A percentile compares a stretch with the other conserved stretches of the same genome.
These are phyloP conservation scores for Microplitis mediator DNA, from an alignment of 1,140 invertebrate species.

Conservation along the genomic window DNA sequence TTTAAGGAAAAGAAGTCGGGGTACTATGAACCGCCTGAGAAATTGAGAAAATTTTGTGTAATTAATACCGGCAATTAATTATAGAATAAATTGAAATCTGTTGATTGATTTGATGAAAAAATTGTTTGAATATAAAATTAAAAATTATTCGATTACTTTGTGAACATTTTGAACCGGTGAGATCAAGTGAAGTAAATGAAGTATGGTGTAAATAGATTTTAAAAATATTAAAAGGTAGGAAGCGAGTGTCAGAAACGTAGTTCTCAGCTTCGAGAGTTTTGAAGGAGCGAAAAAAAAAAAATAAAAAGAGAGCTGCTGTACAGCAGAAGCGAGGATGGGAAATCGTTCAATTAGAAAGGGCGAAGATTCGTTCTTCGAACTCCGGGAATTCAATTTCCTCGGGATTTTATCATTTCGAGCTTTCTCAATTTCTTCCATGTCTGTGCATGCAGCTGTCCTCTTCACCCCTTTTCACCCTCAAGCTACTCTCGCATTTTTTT, in stretches of 20 bases:
- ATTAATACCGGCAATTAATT: no score
- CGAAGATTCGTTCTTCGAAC: conserved; percentile 41
- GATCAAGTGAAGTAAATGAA: background rate
- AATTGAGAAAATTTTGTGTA: no score
- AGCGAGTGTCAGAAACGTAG: conserved; percentile 2
- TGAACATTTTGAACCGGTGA: background rate
- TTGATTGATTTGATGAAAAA: no score
- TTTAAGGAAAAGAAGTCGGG: no score
- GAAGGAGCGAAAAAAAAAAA: background rate
- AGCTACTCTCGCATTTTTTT: background rate
- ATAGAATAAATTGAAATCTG: no score
- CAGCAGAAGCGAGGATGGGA: conserved; percentile 26
- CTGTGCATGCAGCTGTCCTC: conserved; percentile 10
- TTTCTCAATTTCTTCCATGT: conserved; percentile 18
- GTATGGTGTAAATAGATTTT: background rate
- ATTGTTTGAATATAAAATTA: no score
- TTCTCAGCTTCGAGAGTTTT: no score
- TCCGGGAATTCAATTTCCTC: conserved; percentile 50
- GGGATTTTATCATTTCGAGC: conserved; percentile 49
- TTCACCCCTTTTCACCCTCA: conserved; percentile 21
- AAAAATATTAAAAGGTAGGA: conserved; percentile 14
- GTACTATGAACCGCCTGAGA: no score
- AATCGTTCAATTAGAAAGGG: conserved; percentile 49
- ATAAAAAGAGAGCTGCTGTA: background rate
- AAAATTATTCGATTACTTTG: no score